Percentiles rank a stretch among this genome's conserved stretches.
phyloP scores from a whole-genome alignment of 2,113 vertebrate species.

The Triplophysa tibetana region DNA sequence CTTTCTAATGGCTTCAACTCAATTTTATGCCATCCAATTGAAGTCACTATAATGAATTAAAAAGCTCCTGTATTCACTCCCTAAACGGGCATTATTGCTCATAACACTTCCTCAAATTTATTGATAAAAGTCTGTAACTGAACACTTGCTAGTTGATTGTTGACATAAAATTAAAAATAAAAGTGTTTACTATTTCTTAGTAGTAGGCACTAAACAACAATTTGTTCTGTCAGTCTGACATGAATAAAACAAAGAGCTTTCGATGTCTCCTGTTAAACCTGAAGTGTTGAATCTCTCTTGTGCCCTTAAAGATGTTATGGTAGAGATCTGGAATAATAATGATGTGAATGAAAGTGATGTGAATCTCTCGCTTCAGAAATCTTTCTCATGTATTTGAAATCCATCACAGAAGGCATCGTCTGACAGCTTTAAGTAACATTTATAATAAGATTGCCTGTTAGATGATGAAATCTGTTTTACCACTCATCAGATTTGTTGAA shows the following conservation, averaged over 20 bases:
- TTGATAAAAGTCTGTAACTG: not conserved
- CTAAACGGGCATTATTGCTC: not conserved
- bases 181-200: not conserved
- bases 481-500: not conserved
- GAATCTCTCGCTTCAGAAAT: conserved; percentile 7
- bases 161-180: not conserved
- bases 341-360: not conserved
- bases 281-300: not conserved
- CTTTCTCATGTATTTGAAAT: not conserved
- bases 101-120: not conserved
- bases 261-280: not conserved
- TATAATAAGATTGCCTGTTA: not conserved
- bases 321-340: conserved; percentile 8
- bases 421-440: conserved; percentile 1
- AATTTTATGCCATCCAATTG: not conserved
- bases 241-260: not conserved
- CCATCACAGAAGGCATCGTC: not conserved
- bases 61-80: not conserved
- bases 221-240: conserved; percentile 8
- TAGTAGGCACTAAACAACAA: not conserved
- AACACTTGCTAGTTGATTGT: not conserved
- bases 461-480: not conserved
- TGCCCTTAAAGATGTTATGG: not conserved
- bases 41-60: not conserved
- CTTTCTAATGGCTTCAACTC: not conserved